These are phyloP conservation scores for Chlamydotis undulata DNA, from an alignment of 2,113 vertebrate genomes.

Conservation along the genomic window DNA sequence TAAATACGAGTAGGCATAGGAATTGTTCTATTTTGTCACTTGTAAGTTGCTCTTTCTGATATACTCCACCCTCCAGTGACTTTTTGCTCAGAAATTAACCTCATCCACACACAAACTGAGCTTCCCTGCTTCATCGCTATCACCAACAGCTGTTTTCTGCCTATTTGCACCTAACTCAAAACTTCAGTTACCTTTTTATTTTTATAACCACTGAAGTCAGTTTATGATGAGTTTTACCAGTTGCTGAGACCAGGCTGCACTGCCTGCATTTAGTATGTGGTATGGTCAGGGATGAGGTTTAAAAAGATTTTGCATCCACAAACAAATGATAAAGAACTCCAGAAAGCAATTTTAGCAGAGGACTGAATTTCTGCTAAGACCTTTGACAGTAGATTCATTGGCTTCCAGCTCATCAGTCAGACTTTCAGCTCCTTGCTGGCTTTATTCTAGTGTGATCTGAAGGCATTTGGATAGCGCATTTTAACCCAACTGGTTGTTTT, in stretches of 20 bases:
- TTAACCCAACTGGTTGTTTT: constrained; percentile 61
- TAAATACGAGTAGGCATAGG: neutral
- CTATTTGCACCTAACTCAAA: neutral
- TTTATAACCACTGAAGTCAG: neutral
- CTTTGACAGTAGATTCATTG: constrained; percentile 9
- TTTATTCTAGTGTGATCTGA: constrained; percentile 30
- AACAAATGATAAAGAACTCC: neutral
- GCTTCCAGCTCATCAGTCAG: constrained; percentile 42
- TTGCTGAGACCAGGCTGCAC: neutral
- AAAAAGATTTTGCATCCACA: neutral
- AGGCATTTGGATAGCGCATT: constrained; percentile 44
- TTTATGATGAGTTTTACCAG: neutral
- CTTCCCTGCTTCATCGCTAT: neutral
- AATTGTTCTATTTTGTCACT: constrained; percentile 24
- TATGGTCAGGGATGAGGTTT: neutral
- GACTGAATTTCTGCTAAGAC: constrained; percentile 54
- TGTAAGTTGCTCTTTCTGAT: constrained; percentile 3
- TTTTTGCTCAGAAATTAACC: neutral
- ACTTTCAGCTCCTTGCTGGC: constrained; percentile 27
- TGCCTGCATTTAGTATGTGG: neutral
- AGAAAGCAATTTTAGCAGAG: constrained; percentile 5
- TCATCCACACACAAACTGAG: neutral
- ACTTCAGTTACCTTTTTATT: neutral
- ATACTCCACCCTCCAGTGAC: neutral
- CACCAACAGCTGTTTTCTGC: neutral